Base-by-base conservation (phyloP, 2,113 vertebrate species). In the Pungitius pungitius region DNA sequence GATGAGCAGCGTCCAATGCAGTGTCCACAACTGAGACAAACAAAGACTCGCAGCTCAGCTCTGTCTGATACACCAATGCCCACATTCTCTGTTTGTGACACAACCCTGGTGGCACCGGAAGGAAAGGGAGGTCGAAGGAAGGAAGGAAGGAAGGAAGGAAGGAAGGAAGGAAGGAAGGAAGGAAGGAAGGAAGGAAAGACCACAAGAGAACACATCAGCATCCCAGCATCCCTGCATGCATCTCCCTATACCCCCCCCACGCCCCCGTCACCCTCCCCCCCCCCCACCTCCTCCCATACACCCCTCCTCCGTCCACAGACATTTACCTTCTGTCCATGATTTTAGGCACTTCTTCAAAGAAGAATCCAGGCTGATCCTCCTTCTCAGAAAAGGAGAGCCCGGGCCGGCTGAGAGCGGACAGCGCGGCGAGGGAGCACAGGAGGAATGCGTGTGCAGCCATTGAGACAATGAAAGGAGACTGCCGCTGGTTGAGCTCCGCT, bases 371-470 rank as follows among this genome's bases (percentile, higher is more conserved):
- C 88, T 81, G 88, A 20, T 75, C 22, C 18, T 89, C 90, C 18
- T 93, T 86, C 0, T 91, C 90, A 18, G 78, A 15, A 58, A 92
- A 83, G 80, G 83, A 81, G 71, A 88, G 82, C n/a, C 81, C 88
- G 10, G 88, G 80, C 87, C 78, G 87, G 83, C 88, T 84, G 81
- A 90, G 73, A 55, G 84, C 62, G 15, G 90, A 91, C 87, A 93
- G 90, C 88, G 92, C 84, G 75, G 88, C 88, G 58, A 92, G 75
- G 68, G 90, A 91, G 83, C 90, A 92, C 82, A 93, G 81, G 85
- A 91, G 87, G 87, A 93, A 87, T 59, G 88, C 92, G 92, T 93
- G 92, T 90, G 92, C 88, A 91, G 93, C 94, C 94, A 94, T 94
- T 81, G 93, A 94, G 94, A 93, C 93, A 90, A 92, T 84, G 71